phyloP scores from a whole-genome alignment of 2,888 invertebrate genomes.

The Kryphioiulus occultus region DNA sequence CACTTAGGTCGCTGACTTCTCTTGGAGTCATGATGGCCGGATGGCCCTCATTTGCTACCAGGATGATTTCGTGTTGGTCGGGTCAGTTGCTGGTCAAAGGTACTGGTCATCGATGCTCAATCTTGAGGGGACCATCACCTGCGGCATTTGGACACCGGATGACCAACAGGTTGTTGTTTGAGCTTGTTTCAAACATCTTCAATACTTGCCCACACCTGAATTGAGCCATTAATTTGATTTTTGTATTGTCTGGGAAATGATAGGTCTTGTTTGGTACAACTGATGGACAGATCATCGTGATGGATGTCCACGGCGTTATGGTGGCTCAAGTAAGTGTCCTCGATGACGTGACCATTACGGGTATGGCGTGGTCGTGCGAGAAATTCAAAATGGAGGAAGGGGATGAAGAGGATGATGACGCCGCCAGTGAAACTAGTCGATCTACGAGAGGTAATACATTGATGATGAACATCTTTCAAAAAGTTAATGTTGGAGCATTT shows the following conservation, averaged over 20 bases:
- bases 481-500: not conserved
- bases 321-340: slow-evolving; percentile 87
- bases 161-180: slow-evolving; percentile 77
- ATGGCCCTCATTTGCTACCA: slow-evolving; percentile 98
- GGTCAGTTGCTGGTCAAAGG: slow-evolving; percentile 94
- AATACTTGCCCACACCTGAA: too few species aligned
- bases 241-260: not conserved
- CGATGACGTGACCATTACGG: slow-evolving; percentile 82
- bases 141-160: slow-evolving; percentile 98
- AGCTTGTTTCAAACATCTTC: not conserved
- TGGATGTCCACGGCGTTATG: slow-evolving; percentile 95
- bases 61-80: slow-evolving; percentile 98
- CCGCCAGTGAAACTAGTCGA: slow-evolving; percentile 49
- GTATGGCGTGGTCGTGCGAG: slow-evolving; percentile 97
- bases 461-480: not conserved
- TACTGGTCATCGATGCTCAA: slow-evolving; percentile 99
- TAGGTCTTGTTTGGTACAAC: slow-evolving; percentile 94
- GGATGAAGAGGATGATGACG: slow-evolving; percentile 56
- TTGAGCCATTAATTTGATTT: not conserved
- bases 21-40: slow-evolving; percentile 98
- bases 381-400: slow-evolving; percentile 96
- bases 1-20: slow-evolving; percentile 86
- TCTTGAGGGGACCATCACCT: slow-evolving; percentile 90
- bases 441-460: slow-evolving; percentile 36
- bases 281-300: slow-evolving; percentile 92